phyloP scores from a whole-genome alignment of 2,797 vertebrate species.

The Ispidina lecontei region DNA sequence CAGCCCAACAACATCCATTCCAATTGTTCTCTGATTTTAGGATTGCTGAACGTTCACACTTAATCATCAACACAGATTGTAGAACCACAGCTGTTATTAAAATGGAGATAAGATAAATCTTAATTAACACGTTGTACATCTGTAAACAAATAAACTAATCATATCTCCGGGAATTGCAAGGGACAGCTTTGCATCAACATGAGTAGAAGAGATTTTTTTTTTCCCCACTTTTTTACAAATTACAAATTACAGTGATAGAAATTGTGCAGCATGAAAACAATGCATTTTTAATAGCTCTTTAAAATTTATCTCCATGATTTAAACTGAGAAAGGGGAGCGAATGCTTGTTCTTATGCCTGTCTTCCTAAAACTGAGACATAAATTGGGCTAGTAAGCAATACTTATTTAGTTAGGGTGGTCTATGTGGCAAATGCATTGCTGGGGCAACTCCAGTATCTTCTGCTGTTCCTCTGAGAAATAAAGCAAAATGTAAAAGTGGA shows the following conservation, averaged over 20 bases:
- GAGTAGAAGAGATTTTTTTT: neutral
- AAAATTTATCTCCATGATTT: neutral
- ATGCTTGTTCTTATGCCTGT: neutral
- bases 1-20: slow-evolving; percentile 20
- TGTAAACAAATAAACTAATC: slow-evolving; percentile 62
- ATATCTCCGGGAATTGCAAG: slow-evolving; percentile 8
- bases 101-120: slow-evolving; percentile 63
- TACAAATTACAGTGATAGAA: neutral
- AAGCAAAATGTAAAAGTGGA: neutral
- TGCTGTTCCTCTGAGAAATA: neutral
- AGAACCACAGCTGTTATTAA: slow-evolving; percentile 48
- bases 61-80: slow-evolving; percentile 46
- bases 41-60: slow-evolving; percentile 19
- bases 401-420: neutral
- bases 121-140: slow-evolving; percentile 42
- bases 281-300: neutral
- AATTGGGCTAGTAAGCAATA: neutral
- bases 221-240: neutral
- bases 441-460: neutral
- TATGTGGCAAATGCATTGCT: neutral
- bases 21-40: slow-evolving; percentile 35
- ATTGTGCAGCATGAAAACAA: neutral
- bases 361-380: neutral
- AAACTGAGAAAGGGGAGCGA: neutral
- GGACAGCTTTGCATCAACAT: neutral